Percentiles rank a stretch among this genome's conserved stretches.
phyloP scores from a whole-genome alignment of 1,140 invertebrate species.

The Drosophila lacertosa region DNA sequence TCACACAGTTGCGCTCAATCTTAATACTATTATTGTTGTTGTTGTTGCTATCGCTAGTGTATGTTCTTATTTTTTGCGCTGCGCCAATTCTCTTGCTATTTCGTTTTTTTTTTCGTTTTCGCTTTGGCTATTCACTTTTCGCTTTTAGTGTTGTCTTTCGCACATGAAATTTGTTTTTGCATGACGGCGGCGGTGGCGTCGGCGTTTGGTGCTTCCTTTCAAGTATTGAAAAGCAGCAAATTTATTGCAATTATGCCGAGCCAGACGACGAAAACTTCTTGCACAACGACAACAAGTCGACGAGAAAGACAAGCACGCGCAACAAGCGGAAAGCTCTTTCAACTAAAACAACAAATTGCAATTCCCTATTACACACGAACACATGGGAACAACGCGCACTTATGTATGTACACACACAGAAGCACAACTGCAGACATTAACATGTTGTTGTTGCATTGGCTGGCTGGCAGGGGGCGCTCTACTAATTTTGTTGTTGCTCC shows the following conservation, averaged over 20 bases:
- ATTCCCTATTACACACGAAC: slow-evolving; percentile 66
- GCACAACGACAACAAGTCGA: slow-evolving; percentile 47
- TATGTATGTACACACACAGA: slow-evolving; percentile 28
- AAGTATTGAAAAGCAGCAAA: slow-evolving; percentile 47
- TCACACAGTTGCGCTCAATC: slow-evolving; percentile 42
- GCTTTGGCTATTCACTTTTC: slow-evolving; percentile 41
- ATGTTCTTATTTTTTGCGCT: slow-evolving; percentile 52
- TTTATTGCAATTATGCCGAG: slow-evolving; percentile 58
- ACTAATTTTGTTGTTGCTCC: slow-evolving; percentile 68
- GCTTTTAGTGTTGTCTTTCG: slow-evolving; percentile 52
- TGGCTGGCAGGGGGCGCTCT: slow-evolving; percentile 40
- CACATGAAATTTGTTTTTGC: slow-evolving; percentile 47
- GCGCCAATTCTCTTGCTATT: slow-evolving; percentile 52
- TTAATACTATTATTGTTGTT: slow-evolving; percentile 47
- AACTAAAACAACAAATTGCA: slow-evolving; percentile 71
- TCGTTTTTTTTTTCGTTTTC: slow-evolving; percentile 36
- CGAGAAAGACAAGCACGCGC: slow-evolving; percentile 61
- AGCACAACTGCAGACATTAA: slow-evolving; percentile 20
- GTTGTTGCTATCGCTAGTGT: slow-evolving; percentile 51
- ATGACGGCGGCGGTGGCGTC: slow-evolving; percentile 27
- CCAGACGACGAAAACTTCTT: slow-evolving; percentile 58
- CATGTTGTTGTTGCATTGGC: slow-evolving; percentile 43
- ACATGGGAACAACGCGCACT: slow-evolving; percentile 33
- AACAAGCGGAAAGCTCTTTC: slow-evolving; percentile 78
- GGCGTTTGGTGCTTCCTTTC: slow-evolving; percentile 46